These are phyloP conservation scores for Rhimphoctona megacephalus DNA, from an alignment of 2,888 invertebrate genomes.

Conservation along the genomic window DNA sequence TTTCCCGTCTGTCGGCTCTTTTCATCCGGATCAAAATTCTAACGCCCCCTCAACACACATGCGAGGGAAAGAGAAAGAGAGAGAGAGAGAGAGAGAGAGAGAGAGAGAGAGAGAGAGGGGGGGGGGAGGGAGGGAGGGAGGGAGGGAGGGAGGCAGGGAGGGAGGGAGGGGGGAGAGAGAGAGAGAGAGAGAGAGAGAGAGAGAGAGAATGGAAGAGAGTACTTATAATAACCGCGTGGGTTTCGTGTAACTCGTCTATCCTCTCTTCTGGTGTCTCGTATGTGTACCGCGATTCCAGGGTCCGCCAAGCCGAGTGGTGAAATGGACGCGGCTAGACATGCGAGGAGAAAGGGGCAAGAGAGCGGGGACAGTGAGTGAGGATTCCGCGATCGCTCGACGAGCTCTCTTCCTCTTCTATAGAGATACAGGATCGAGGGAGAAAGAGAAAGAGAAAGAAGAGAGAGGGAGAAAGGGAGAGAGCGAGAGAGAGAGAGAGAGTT, in stretches of 20 bases:
- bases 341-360: slow-evolving; percentile 37
- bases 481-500: slow-evolving; percentile 55
- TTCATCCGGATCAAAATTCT: slow-evolving; percentile 48
- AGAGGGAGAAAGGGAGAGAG: slow-evolving; percentile 32
- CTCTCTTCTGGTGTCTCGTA: slow-evolving; percentile 13
- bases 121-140: not conserved
- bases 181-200: slow-evolving; percentile 9
- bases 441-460: slow-evolving; percentile 19
- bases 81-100: not conserved
- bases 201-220: not conserved
- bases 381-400: slow-evolving; percentile 16
- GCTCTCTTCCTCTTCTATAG: not conserved
- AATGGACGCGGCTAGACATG: slow-evolving; percentile 66
- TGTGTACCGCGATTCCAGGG: slow-evolving; percentile 43
- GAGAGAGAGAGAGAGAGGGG: slow-evolving; percentile 8
- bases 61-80: slow-evolving; percentile 9
- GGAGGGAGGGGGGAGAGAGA: slow-evolving; percentile 3
- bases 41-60: slow-evolving; percentile 27
- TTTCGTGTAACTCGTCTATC: slow-evolving; percentile 30
- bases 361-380: slow-evolving; percentile 14
- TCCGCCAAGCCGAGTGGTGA: slow-evolving; percentile 39
- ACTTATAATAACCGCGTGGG: slow-evolving; percentile 31
- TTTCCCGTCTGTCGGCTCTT: slow-evolving; percentile 12
- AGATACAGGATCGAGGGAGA: not conserved
- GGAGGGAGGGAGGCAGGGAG: not conserved